Evolutionary conservation across 2,113 vertebrate species (phyloP), one percentile per base, ranked within the genome.

Genomic region (Thunnus thynnus): DNA sequence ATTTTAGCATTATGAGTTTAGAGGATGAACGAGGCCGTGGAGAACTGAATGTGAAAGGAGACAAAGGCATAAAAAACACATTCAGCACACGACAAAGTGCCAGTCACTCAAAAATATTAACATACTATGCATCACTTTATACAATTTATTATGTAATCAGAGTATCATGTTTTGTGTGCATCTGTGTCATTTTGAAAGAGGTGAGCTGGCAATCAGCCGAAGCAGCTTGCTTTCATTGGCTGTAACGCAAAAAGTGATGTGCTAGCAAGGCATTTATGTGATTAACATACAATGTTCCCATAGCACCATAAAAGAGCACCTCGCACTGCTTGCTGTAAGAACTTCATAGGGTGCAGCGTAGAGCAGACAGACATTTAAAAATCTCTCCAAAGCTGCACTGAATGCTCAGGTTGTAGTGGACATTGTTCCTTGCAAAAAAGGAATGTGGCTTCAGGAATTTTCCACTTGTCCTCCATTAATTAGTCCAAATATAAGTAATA

Each of bases 1-100:
- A 93, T 96, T 95, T 96, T 95, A 96, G 89, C 90, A 96, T 94
- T 96, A 97, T 77, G 95, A 93, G 94, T 97, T 96, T 97, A 97
- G 96, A 93, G 94, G 96, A 97, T 93, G 95, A 96, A 90, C 94
- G 96, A 93, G 92, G 94, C 94, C 88, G 92, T 92, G 91, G 93
- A 94, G 95, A 97, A 97, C 96, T 96, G 93, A 96, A 96, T 94
- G 88, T 95, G 91, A 93, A 92, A 96, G 93, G 93, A 95, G 92
- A 96, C 90, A 96, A 93, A 94, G 89, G 92, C 78, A 94, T 86
- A 93, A 92, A 94, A 77, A 91, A 94, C 87, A 94, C 80, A 90
- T 93, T 92, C 87, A 94, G 89, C 88, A 92, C 80, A 76, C 51
- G 66, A 83, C 46, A 82, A 86, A 88, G 65, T 78, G 89, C 90